Percentiles rank a stretch among this genome's conserved stretches.
phyloP scores from a whole-genome alignment of 2,113 vertebrate genomes.

The Lamprologus lemairii region DNA sequence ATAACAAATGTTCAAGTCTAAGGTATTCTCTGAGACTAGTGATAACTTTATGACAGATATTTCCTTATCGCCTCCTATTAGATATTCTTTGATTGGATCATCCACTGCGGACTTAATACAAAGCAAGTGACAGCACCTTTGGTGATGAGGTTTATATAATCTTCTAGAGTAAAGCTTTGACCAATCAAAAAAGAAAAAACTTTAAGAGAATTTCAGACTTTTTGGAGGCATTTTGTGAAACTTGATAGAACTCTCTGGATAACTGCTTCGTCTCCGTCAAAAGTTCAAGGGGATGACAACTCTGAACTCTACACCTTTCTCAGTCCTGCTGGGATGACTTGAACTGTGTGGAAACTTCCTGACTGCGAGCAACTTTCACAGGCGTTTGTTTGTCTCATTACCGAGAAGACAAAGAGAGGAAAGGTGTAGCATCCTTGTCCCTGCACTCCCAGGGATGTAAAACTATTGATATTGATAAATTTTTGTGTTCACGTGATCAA shows the following conservation, averaged over 20 bases:
- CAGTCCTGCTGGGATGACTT: background rate
- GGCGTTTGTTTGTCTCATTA: slow-evolving; percentile 21
- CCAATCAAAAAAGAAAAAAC: background rate
- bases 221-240: background rate
- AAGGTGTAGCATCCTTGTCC: slow-evolving; percentile 80
- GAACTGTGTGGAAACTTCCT: slow-evolving; percentile 39
- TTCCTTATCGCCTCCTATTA: background rate
- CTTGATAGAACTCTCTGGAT: background rate
- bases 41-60: background rate
- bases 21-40: background rate
- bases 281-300: background rate
- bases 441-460: background rate
- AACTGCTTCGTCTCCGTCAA: background rate
- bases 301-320: slow-evolving; percentile 4
- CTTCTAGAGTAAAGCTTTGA: background rate
- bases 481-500: background rate
- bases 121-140: background rate
- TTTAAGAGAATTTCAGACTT: background rate
- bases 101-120: background rate
- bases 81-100: background rate
- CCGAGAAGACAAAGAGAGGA: slow-evolving; percentile 84
- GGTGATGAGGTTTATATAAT: background rate
- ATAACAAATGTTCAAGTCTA: background rate
- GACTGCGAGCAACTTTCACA: slow-evolving; percentile 15
- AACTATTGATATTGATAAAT: background rate